Evolutionary conservation across 2,113 vertebrate species (phyloP).

Genomic region (Chionis minor): DNA sequence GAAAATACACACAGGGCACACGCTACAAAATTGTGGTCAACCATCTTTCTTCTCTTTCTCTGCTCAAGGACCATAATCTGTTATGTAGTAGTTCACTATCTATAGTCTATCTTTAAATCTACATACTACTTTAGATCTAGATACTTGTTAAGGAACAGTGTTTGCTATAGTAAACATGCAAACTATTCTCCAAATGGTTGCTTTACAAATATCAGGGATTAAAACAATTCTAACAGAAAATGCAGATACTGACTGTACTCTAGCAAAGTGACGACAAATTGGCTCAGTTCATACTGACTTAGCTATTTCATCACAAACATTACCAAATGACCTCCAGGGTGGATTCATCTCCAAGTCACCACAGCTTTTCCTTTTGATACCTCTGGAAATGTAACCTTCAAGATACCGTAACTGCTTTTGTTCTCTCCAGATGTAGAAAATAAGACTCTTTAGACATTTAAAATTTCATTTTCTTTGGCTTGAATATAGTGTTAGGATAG

Average conservation of each 20-base stretch:
- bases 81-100: not conserved
- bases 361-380: not conserved
- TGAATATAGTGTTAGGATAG: not conserved
- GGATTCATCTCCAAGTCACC: not conserved
- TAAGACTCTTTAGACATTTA: not conserved
- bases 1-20: not conserved
- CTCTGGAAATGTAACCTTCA: not conserved
- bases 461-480: not conserved
- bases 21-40: not conserved
- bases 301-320: not conserved
- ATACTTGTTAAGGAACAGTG: not conserved
- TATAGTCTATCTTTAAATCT: not conserved
- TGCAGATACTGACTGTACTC: not conserved
- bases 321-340: not conserved
- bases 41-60: not conserved
- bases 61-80: not conserved
- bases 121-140: not conserved
- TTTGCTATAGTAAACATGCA: not conserved
- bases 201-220: not conserved
- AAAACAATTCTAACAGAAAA: not conserved
- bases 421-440: not conserved
- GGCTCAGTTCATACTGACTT: not conserved
- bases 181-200: not conserved
- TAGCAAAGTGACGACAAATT: not conserved
- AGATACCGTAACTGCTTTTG: not conserved